These are phyloP conservation scores for Hyposoter didymator DNA, from an alignment of 2,888 invertebrate species.

Conservation along the genomic window DNA sequence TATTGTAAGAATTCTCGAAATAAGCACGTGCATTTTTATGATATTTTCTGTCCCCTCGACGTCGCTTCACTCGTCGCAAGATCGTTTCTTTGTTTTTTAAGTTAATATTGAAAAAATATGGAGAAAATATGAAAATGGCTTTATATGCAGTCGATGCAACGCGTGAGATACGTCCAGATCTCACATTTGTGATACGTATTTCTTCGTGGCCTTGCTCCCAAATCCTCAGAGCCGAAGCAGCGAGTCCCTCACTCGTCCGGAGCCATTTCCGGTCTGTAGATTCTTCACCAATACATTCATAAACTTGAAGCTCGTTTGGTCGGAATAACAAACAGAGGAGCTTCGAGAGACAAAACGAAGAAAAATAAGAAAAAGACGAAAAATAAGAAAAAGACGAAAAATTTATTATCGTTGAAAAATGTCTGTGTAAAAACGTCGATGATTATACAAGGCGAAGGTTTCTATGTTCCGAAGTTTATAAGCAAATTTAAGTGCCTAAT, in stretches of 20 bases:
- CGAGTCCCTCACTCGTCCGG: neutral
- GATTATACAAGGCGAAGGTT: slow-evolving; percentile 30
- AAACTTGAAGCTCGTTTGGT: neutral
- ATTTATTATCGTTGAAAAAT: slow-evolving; percentile 48
- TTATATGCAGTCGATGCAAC: slow-evolving; percentile 36
- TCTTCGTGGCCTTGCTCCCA: slow-evolving; percentile 35
- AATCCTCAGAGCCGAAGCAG: neutral
- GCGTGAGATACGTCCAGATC: slow-evolving; percentile 28
- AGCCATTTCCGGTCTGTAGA: neutral
- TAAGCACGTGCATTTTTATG: slow-evolving; percentile 28
- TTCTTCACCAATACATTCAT: neutral
- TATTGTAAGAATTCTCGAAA: slow-evolving; percentile 41
- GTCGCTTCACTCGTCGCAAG: slow-evolving; percentile 12
- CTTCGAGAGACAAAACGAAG: slow-evolving; percentile 3
- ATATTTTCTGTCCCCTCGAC: slow-evolving; percentile 13
- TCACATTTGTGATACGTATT: slow-evolving; percentile 52
- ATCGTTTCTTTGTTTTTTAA: slow-evolving; percentile 12
- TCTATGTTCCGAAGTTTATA: slow-evolving; percentile 45
- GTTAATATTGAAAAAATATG: neutral
- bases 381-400: neutral
- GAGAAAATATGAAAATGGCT: slow-evolving; percentile 12
- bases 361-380: neutral
- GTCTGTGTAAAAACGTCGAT: slow-evolving; percentile 37
- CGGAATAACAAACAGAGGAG: slow-evolving; percentile 3
- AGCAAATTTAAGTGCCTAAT: slow-evolving; percentile 57